Base-by-base conservation (phyloP, 2,888 invertebrate genomes). In the Pyrgus malvae region DNA sequence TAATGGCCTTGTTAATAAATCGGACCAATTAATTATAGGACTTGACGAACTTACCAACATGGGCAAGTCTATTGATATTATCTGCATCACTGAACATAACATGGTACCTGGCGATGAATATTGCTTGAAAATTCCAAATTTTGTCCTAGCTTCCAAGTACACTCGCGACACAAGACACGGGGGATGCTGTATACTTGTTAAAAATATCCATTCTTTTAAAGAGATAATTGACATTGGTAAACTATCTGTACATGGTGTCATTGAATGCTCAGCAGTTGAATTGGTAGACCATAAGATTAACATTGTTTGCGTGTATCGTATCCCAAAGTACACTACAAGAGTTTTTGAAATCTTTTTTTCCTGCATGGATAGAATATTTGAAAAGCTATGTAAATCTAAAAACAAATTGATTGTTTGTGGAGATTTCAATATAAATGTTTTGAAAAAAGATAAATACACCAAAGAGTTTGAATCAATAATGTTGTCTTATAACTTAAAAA, bases 91-190 rank as follows among this genome's bases (percentile, higher is more conserved):
- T n/a, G n/a, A n/a, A n/a, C n/a, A n/a, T n/a, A n/a, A n/a, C n/a
- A n/a, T n/a, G n/a, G n/a, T n/a, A 14, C 2, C 0, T 6, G 33
- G 45, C 1, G 45, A 46, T 33, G 45, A 33, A 33, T 9, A 23
- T 9, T 2, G 1, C 17, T 12, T 46, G 2, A n/a, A 21, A 21
- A 19, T 45, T 12, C 45, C 45, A 2, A 19, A 33, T 7, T 46
- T 19, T 33, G 4, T 3, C 0, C 14, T 46, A 0, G 45, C 45
- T 7, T 31, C 45, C 6, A 8, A 1, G 4, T 46, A 12, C 14
- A 33, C 33, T 31, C 33, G 45, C 9, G 9, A 46, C 6, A 46
- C 6, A 1, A 33, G 45, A 23, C 45, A 46, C 8, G 45, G 45
- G 0, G 45, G 45, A 1, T 46, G 21, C 9, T 46, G 45, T n/a